Evolutionary conservation across 2,888 invertebrate species (phyloP).

Genomic region (Flexamia atlantica): DNA sequence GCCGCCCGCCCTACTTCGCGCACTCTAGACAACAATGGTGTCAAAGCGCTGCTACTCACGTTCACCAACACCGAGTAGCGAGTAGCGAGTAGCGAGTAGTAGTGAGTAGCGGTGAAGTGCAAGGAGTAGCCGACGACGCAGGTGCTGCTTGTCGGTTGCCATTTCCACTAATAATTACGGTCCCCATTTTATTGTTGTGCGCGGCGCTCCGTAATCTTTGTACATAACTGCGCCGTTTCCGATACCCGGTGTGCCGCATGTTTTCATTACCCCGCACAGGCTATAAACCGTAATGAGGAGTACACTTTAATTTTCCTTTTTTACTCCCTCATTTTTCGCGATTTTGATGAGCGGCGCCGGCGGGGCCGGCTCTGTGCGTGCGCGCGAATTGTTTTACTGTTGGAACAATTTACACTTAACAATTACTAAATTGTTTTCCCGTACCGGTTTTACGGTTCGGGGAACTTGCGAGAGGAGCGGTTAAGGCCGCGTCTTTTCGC

Average conservation of each 20-base stretch:
- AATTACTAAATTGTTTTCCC: constrained; percentile 30
- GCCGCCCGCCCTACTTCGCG: too few species aligned
- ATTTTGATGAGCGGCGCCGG: constrained; percentile 34
- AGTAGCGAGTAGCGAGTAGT: too few species aligned
- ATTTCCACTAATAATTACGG: constrained; percentile 38
- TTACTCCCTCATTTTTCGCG: constrained; percentile 49
- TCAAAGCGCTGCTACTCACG: too few species aligned
- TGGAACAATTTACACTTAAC: constrained; percentile 33
- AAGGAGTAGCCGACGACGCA: constrained; percentile 13
- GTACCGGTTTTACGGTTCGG: constrained; percentile 14
- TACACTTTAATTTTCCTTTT: constrained; percentile 37
- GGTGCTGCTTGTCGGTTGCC: constrained; percentile 25
- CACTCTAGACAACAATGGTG: too few species aligned
- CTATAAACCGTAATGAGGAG: constrained; percentile 41
- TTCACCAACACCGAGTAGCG: neutral
- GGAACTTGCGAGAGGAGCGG: too few species aligned
- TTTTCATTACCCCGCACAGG: constrained; percentile 43
- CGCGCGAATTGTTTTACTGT: neutral
- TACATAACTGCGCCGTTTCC: constrained; percentile 44
- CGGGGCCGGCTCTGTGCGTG: constrained; percentile 2
- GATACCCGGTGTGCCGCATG: neutral
- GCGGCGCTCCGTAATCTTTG: constrained; percentile 42
- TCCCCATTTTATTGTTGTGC: constrained; percentile 50
- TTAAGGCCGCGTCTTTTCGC: too few species aligned
- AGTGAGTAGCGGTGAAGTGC: neutral